Percentiles rank a stretch among this genome's conserved stretches.
Conservation (phyloP, 2,113 vertebrate genomes). For the Regulus satrapa region DNA sequence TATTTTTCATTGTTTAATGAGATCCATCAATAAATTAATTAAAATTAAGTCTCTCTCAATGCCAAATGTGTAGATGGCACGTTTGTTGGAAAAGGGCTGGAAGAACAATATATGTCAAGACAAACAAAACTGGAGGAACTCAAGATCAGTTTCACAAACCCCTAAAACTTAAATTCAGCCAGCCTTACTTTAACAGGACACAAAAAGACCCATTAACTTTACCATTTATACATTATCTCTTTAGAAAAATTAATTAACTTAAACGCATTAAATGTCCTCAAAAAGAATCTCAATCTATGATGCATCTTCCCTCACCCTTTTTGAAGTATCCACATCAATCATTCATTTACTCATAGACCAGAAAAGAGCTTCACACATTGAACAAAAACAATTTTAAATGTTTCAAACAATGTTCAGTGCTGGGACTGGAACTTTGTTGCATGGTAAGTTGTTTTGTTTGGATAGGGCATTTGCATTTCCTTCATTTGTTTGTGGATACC, state of each 20-base stretch:
- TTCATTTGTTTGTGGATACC: not conserved
- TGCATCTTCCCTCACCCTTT: not conserved
- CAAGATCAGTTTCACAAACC: not conserved
- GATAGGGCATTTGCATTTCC: not conserved
- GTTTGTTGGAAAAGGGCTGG: not conserved
- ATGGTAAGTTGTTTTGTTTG: not conserved
- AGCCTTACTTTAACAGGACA: not conserved
- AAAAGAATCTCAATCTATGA: not conserved
- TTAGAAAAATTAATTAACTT: not conserved
- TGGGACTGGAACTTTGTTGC: not conserved
- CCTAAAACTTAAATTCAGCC: not conserved
- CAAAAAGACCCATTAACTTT: not conserved
- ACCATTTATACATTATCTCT: not conserved
- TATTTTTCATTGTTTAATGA: not conserved
- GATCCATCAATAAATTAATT: not conserved
- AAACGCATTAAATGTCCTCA: accelerated
- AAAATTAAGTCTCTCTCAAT: not conserved
- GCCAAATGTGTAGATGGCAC: not conserved
- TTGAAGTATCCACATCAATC: not conserved
- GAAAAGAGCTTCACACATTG: not conserved
- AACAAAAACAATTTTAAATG: not conserved
- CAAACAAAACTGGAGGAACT: not conserved
- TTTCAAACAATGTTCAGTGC: not conserved
- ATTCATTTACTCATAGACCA: not conserved
- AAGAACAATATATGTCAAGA: not conserved